These are phyloP conservation scores for Pyxicephalus adspersus DNA, from an alignment of 2,113 vertebrate species.

Conservation along the genomic window DNA sequence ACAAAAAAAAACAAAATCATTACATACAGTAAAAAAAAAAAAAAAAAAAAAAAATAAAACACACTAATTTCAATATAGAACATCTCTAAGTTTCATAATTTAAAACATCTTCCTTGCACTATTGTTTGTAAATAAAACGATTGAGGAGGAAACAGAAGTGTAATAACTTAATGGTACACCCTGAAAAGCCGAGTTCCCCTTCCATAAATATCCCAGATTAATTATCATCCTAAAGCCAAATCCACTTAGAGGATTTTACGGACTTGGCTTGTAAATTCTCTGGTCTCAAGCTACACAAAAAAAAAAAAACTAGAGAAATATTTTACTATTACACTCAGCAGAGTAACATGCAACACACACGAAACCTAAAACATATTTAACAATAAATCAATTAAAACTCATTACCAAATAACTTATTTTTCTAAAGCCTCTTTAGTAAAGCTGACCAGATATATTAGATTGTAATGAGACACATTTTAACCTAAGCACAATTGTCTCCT, in stretches of 20 bases:
- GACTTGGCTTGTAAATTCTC: slow-evolving; percentile 58
- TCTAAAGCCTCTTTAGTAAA: too few species aligned
- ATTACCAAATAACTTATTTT: too few species aligned
- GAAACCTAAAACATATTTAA: neutral
- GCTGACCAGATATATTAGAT: too few species aligned
- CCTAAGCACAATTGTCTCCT: too few species aligned
- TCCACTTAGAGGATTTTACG: slow-evolving; percentile 73
- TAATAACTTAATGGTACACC: slow-evolving; percentile 52
- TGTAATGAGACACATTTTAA: too few species aligned
- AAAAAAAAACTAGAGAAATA: slow-evolving; percentile 17
- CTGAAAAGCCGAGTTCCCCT: slow-evolving; percentile 62
- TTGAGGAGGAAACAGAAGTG: slow-evolving; percentile 30
- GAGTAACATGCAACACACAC: neutral
- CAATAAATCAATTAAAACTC: neutral
- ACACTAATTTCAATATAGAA: neutral
- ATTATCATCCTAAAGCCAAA: slow-evolving; percentile 71
- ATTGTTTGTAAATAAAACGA: neutral
- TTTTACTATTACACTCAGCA: neutral
- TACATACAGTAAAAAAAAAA: neutral
- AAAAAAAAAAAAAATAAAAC: neutral
- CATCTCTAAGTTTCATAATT: neutral
- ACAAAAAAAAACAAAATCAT: neutral
- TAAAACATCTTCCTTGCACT: neutral
- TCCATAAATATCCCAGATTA: slow-evolving; percentile 77
- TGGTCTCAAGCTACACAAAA: neutral